phyloP scores from a whole-genome alignment of 37 sponge, comb jelly and placozoan species.

The Ephydatia muelleri region DNA sequence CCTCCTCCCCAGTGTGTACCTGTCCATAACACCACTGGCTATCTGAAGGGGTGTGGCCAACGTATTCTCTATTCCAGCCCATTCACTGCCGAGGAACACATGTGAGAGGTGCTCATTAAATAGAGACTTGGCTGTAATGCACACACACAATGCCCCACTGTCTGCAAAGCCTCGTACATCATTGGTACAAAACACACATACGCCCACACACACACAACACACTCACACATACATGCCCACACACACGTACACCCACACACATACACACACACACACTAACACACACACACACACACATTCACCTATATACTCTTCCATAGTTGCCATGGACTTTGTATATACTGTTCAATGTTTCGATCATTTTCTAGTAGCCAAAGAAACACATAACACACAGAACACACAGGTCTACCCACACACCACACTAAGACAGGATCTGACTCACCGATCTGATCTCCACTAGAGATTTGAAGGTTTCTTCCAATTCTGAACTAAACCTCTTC shows the following conservation, averaged over 20 bases:
- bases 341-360: constrained; percentile 40
- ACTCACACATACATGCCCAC: neutral
- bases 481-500: constrained; percentile 52
- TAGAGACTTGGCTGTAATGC: neutral
- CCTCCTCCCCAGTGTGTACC: no score
- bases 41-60: constrained; percentile 63
- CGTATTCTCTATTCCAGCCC: constrained; percentile 50
- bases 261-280: neutral
- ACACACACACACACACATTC: neutral
- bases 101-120: neutral
- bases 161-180: no score
- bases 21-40: constrained; percentile 67
- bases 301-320: constrained; percentile 64
- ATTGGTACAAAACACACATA: neutral
- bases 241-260: neutral
- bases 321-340: constrained; percentile 66
- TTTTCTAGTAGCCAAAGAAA: constrained; percentile 4
- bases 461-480: constrained; percentile 49
- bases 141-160: no score
- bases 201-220: constrained; percentile 7
- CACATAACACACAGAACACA: neutral
- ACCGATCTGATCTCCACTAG: constrained; percentile 69
- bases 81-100: constrained; percentile 32
- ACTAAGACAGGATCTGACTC: neutral
- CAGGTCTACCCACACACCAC: neutral